phyloP scores from a whole-genome alignment of 2,888 invertebrate species.

The Pollenia griseotomentosa region DNA sequence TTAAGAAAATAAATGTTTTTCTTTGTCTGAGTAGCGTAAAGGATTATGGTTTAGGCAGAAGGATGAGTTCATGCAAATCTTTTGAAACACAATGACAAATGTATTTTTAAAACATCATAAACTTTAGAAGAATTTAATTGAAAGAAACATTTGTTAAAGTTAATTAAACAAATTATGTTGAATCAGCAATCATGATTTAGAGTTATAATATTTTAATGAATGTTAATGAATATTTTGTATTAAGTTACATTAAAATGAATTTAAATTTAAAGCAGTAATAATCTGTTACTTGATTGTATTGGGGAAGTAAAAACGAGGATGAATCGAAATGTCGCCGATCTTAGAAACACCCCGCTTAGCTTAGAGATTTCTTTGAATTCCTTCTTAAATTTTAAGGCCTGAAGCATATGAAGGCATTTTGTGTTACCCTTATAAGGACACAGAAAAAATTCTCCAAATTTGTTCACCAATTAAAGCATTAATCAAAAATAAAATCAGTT shows the following conservation, averaged over 20 bases:
- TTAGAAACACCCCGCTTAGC: no score
- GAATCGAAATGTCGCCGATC: no score
- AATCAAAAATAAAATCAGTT: no score
- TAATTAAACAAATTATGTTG: constrained; percentile 69
- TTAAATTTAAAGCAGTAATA: no score
- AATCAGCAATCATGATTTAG: constrained; percentile 48
- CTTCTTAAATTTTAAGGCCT: no score
- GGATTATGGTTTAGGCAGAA: constrained; percentile 12
- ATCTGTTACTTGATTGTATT: no score
- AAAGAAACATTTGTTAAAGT: constrained; percentile 68
- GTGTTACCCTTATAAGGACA: no score
- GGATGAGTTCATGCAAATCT: not conserved
- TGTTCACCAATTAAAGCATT: no score
- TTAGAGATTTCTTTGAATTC: no score
- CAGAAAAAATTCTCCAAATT: no score
- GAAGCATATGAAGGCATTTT: no score
- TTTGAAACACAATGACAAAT: constrained; percentile 63
- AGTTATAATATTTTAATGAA: not conserved
- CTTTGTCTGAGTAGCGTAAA: constrained; percentile 36
- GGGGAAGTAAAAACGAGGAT: no score
- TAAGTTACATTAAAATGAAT: not conserved
- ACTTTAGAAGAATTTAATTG: constrained; percentile 57
- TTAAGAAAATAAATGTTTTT: constrained; percentile 66
- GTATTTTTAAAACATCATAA: constrained; percentile 49
- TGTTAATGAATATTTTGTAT: not conserved